Conservation (phyloP, 2,797 vertebrate genomes). For the Morelia viridis region DNA sequence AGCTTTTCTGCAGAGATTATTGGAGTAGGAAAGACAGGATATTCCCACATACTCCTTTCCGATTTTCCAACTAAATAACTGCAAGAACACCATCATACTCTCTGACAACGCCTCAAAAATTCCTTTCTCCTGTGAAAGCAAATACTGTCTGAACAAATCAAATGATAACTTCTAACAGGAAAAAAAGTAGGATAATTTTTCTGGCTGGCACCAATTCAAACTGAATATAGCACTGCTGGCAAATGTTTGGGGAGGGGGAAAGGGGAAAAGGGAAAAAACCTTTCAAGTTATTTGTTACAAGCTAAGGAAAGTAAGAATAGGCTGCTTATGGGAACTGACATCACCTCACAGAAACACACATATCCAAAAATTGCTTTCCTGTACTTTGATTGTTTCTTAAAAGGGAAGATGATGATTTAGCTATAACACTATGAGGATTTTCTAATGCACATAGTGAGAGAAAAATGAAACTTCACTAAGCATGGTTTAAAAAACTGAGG, state of each 20-base stretch:
- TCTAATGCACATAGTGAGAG: neutral
- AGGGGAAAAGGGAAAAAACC: neutral
- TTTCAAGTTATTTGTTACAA: neutral
- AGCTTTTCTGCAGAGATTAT: neutral
- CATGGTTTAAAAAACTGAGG: conserved; percentile 16
- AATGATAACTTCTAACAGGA: neutral
- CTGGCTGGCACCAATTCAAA: neutral
- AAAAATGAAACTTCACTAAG: neutral
- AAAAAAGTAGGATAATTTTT: neutral
- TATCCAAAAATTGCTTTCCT: neutral
- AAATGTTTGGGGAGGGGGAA: neutral
- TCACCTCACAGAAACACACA: neutral
- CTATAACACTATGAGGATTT: neutral
- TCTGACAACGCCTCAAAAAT: neutral
- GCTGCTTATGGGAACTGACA: neutral
- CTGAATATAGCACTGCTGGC: neutral
- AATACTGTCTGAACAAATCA: neutral
- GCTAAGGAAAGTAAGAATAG: neutral
- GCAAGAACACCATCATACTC: neutral
- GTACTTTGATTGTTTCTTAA: neutral
- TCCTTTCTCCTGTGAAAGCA: neutral
- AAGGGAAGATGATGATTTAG: neutral
- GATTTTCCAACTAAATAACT: neutral
- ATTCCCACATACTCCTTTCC: neutral
- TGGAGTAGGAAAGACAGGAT: neutral